Base-by-base conservation (phyloP, 2,113 vertebrate genomes). In the Pseudonaja textilis region DNA sequence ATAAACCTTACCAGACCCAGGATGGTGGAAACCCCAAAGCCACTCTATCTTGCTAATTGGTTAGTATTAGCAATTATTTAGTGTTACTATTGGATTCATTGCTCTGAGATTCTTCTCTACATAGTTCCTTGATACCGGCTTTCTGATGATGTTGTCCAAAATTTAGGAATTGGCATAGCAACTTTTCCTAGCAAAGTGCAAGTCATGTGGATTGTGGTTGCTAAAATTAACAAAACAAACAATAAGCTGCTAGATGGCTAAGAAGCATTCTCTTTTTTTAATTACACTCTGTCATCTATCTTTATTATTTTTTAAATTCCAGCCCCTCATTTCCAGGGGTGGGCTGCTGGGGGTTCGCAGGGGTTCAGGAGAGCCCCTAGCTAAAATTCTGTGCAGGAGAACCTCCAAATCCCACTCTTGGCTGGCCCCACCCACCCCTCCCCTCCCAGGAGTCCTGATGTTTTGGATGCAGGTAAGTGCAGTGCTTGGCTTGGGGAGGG, bases 171-270 rank as follows among this genome's bases (percentile, higher is more conserved):
- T 94, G 29, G 91, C 59, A 42, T 16, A 52, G 10, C 61, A 88
- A 29, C 91, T 94, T 93, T 91, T 94, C 91, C 88, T 50, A 81
- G 64, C 34, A 39, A 87, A 92, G 92, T 42, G 29, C 42, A 85
- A 50, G 64, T 0, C 3, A 0, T 64, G 92, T 87, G 52, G 64
- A 23, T 93, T 85, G 59, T 89, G 94, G 87, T 95, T 91, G 55
- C 86, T 90, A 92, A 92, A 91, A 34, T 10, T 22, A 54, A 89
- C n/a, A 57, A 56, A 5, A 25, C 0, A 47, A 85, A 89, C 86
- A 25, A 0, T 1, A 86, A 89, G 56, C 26, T 93, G 87, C 50
- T 94, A 16, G 61, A 81, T 4, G 20, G 54, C 18, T 64, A 90
- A 96, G 92, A 45, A 39, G 59, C 64, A 89, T 54, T 91, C 94